A percentile compares a stretch with the other conserved stretches of the same genome.
These are phyloP conservation scores for Pseudomyrmex dendroicus DNA, from an alignment of 1,140 invertebrate genomes.

Conservation along the genomic window DNA sequence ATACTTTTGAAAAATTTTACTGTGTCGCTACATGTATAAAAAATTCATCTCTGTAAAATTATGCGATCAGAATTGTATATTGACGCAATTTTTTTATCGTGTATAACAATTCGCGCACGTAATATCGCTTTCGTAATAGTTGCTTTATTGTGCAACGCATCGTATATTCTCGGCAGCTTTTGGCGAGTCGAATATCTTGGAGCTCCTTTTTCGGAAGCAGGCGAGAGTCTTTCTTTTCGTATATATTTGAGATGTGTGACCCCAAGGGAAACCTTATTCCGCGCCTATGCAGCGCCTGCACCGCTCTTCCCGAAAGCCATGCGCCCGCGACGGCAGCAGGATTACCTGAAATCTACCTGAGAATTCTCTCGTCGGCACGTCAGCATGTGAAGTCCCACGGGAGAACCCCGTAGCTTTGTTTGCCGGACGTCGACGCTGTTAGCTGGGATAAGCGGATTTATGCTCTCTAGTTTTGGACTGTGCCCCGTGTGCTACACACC, in stretches of 20 bases:
- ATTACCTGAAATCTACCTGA: conserved; percentile 78
- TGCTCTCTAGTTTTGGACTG: conserved; percentile 66
- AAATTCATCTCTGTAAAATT: too few relatives aligned
- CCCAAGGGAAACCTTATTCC: conserved; percentile 47
- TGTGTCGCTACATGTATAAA: too few relatives aligned
- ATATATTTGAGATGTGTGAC: conserved; percentile 19
- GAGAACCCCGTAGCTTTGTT: conserved; percentile 78
- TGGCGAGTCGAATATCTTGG: neutral
- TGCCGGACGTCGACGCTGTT: conserved; percentile 67
- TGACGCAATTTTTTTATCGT: too few relatives aligned
- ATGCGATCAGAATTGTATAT: too few relatives aligned
- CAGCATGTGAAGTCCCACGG: conserved; percentile 73
- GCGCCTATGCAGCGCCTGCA: conserved; percentile 38
- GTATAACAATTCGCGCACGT: too few relatives aligned
- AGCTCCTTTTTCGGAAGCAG: conserved; percentile 5
- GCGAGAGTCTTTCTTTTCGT: conserved; percentile 36
- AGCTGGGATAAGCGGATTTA: conserved; percentile 80
- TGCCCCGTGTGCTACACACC: conserved; percentile 14
- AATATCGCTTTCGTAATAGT: neutral
- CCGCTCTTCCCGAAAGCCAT: conserved; percentile 58
- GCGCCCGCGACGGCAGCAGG: conserved; percentile 46
- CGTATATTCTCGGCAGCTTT: neutral
- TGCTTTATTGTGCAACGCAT: neutral
- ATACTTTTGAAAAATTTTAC: conserved; percentile 2
- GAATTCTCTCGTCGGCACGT: conserved; percentile 73